phyloP scores from a whole-genome alignment of 2,888 invertebrate species.

The Melinaea menophilus region DNA sequence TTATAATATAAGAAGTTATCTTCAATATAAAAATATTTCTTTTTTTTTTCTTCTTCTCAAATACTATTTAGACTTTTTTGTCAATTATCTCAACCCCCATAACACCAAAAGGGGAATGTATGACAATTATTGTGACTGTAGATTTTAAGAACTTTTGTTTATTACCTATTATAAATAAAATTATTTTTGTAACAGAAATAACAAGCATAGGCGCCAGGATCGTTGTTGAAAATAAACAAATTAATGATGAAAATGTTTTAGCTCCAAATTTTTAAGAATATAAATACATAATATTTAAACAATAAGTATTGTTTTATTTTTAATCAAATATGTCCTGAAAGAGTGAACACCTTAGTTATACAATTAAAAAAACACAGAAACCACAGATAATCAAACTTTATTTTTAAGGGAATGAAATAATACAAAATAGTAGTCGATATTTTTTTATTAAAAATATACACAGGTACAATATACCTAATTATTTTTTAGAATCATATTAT shows the following conservation, averaged over 20 bases:
- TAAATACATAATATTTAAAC: conserved; percentile 64
- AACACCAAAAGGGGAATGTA: conserved; percentile 24
- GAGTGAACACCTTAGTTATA: background rate
- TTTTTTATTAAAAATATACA: conserved; percentile 69
- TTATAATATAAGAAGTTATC: background rate
- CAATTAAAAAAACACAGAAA: conserved; percentile 13
- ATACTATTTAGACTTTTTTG: background rate
- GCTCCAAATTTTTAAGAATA: conserved; percentile 70
- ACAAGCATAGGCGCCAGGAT: conserved; percentile 44
- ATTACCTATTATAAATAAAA: conserved; percentile 52
- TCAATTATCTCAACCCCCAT: conserved; percentile 13
- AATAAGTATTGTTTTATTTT: conserved; percentile 29
- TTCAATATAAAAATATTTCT: background rate
- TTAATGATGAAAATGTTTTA: conserved; percentile 68
- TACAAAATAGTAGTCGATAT: conserved; percentile 34
- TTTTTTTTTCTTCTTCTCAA: background rate
- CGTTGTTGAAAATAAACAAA: conserved; percentile 52
- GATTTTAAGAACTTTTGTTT: conserved; percentile 39
- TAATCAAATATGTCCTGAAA: conserved; percentile 1
- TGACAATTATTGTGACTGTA: conserved; percentile 32
- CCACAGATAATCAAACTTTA: conserved; percentile 8
- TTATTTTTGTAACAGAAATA: conserved; percentile 69
- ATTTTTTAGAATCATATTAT: conserved; percentile 38
- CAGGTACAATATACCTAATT: conserved; percentile 46
- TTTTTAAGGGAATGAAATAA: conserved; percentile 27